A percentile compares a stretch with the other conserved stretches of the same genome.
phyloP scores from a whole-genome alignment of 2,888 invertebrate genomes.

The Euclidia mi region DNA sequence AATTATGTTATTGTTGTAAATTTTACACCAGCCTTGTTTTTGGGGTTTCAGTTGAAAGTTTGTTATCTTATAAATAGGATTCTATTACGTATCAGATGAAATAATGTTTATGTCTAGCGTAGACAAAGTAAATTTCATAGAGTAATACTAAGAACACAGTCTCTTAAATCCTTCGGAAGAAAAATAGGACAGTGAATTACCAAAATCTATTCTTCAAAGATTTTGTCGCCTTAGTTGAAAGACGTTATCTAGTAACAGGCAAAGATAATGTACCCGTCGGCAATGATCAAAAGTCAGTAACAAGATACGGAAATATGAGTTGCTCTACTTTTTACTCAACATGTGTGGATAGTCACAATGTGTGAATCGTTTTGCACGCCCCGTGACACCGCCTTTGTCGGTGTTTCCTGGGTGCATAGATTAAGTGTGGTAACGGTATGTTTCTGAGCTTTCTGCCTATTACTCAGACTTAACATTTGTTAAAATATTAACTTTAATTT shows the following conservation, averaged over 20 bases:
- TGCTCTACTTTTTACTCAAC: constrained; percentile 58
- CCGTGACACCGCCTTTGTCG: constrained; percentile 59
- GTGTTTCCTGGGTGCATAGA: constrained; percentile 31
- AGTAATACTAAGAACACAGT: too few species aligned
- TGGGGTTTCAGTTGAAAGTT: constrained; percentile 21
- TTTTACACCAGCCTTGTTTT: constrained; percentile 45
- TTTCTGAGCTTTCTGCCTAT: neutral
- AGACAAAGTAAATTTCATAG: too few species aligned
- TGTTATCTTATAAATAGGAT: constrained; percentile 25
- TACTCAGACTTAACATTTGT: neutral
- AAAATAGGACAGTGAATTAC: too few species aligned
- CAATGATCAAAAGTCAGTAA: constrained; percentile 39
- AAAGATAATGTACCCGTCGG: constrained; percentile 10
- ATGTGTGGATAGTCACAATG: constrained; percentile 66
- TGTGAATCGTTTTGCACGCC: constrained; percentile 80
- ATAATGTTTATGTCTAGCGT: too few species aligned
- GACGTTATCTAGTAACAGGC: neutral
- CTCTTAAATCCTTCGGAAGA: too few species aligned
- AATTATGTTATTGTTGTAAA: constrained; percentile 59
- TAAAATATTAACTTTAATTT: neutral
- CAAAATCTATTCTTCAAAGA: too few species aligned
- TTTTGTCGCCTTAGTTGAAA: too few species aligned
- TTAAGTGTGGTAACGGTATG: constrained; percentile 26
- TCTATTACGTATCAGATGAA: constrained; percentile 13
- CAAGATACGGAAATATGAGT: constrained; percentile 42